Evolutionary conservation across 2,797 vertebrate species (phyloP), one percentile per base, ranked within the genome.

Genomic region (Hapalemur alaotrensis): DNA sequence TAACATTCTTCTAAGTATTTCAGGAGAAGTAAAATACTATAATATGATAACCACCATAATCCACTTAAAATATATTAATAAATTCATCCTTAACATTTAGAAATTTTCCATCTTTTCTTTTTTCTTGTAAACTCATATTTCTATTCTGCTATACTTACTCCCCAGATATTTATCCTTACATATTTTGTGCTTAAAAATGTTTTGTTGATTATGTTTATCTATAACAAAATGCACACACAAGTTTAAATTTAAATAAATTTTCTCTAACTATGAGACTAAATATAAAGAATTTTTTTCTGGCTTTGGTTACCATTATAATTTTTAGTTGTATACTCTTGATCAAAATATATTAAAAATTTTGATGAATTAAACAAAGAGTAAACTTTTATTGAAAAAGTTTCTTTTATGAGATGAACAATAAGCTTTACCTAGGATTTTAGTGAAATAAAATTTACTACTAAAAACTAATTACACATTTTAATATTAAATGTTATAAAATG

Each of bases 1-100:
- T 4, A 83, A 57, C 4, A 81, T 72, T 96, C 41, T 90, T 95
- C 32, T 90, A 89, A 87, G 72, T 78, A 54, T 76, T 76, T 90
- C 11, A 78, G 76, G 50, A 96, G 35, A 91, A 87, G 75, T 83
- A n/a, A 82, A 94, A 89, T 70, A 20, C 28, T 75, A n/a, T 61
- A 61, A 84, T 85, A 78, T 76, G 46, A 81, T 81, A 90, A 88
- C 1, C 38, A 46, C 15, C 23, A 69, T 38, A 73, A 92, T 41
- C 23, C 3, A 52, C 32, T 89, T 75, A 79, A 95, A 86, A 73
- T 93, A 61, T 73, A 78, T 87, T 88, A 75, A 61, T 93, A 72
- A 84, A 18, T 1, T 78, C 11, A 75, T 76, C 46, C 13, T 91
- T 82, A 93, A 75, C 41, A 72, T n/a, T 87, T 91, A 93, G 86